A percentile compares a stretch with the other conserved stretches of the same genome.
These are phyloP conservation scores for Morpho achilles DNA, from an alignment of 2,888 invertebrate species.

Conservation along the genomic window DNA sequence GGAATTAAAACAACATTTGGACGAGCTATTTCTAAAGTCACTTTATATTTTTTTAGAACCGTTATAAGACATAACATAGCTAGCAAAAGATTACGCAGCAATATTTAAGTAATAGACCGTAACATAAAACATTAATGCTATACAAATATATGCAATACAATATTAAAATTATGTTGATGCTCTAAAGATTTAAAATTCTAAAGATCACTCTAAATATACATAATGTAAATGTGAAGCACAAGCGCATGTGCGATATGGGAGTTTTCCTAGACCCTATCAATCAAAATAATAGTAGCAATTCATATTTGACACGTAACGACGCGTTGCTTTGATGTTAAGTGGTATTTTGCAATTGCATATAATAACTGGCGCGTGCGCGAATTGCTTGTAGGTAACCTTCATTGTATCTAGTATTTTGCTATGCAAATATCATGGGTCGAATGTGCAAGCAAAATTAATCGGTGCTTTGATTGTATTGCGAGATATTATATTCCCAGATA, in stretches of 20 bases:
- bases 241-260: conserved; percentile 30
- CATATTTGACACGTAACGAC: conserved; percentile 35
- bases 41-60: too few relatives aligned
- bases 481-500: conserved; percentile 4
- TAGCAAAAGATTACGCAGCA: too few relatives aligned
- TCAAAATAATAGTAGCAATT: conserved; percentile 38
- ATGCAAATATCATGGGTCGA: conserved; percentile 38
- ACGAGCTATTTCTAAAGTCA: too few relatives aligned
- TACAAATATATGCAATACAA: too few relatives aligned
- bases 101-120: too few relatives aligned
- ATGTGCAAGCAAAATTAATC: conserved; percentile 18
- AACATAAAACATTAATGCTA: too few relatives aligned
- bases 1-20: too few relatives aligned
- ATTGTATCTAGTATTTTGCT: conserved; percentile 37
- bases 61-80: too few relatives aligned
- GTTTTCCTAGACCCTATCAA: conserved; percentile 34
- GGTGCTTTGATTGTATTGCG: conserved; percentile 9
- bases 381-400: conserved; percentile 38
- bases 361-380: conserved; percentile 37
- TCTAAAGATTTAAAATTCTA: too few relatives aligned
- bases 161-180: too few relatives aligned
- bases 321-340: conserved; percentile 32
- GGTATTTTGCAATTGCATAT: conserved; percentile 35
- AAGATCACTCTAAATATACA: too few relatives aligned
- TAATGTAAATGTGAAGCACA: too few relatives aligned